These are phyloP conservation scores for Bolinopsis microptera DNA, from an alignment of 37 sponge, comb jelly and placozoan genomes.

Conservation along the genomic window DNA sequence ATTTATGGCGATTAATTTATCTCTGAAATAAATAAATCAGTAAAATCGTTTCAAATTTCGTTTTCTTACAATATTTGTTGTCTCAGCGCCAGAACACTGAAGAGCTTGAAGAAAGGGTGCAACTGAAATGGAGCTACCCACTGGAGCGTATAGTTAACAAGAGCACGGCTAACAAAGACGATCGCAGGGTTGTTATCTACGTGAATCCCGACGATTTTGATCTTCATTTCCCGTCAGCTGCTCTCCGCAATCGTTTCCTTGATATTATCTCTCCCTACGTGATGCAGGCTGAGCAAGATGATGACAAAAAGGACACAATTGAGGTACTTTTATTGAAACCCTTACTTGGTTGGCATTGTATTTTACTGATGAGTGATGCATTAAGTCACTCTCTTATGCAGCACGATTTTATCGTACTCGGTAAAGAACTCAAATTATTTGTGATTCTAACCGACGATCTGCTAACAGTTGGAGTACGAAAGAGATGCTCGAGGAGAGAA, in stretches of 20 bases:
- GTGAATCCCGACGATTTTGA: conserved; percentile 62
- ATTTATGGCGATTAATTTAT: too few relatives aligned
- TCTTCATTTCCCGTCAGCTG: conserved; percentile 48
- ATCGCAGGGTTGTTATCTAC: conserved; percentile 21
- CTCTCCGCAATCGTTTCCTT: conserved; percentile 37
- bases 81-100: conserved; percentile 51
- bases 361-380: too few relatives aligned
- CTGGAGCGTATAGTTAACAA: conserved; percentile 50
- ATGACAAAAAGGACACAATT: conserved; percentile 41
- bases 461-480: conserved; percentile 54
- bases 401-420: too few relatives aligned
- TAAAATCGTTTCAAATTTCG: too few relatives aligned
- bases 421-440: too few relatives aligned
- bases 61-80: too few relatives aligned
- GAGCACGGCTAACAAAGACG: conserved; percentile 38
- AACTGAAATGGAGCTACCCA: conserved; percentile 61
- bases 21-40: too few relatives aligned
- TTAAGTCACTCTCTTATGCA: too few relatives aligned
- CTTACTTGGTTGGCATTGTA: too few relatives aligned
- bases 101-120: conserved; percentile 55
- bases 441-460: not conserved
- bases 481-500: conserved; percentile 22
- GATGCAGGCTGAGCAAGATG: not conserved
- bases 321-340: not conserved
- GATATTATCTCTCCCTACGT: conserved; percentile 48